Evolutionary conservation across 2,797 vertebrate genomes (phyloP), one percentile per base, ranked within the genome.

Genomic region (Pangasius sanitwongsei): DNA sequence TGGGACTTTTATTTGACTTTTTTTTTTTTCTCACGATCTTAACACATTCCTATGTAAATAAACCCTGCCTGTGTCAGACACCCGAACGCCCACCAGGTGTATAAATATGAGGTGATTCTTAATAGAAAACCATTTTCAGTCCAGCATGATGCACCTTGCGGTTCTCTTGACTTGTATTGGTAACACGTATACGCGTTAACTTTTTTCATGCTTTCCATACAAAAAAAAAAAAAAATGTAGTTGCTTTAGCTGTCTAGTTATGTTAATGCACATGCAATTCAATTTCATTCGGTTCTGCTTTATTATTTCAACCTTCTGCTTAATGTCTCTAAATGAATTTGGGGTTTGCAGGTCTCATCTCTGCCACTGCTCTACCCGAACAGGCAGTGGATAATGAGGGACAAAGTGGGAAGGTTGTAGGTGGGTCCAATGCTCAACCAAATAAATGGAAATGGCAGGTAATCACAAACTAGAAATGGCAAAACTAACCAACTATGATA

Each of bases 381-480:
- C 44, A 77, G 50, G 72, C 72, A 50, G 87, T 85, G 57, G 75
- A 65, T 16, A 85, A 85, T 67, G 57, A 85, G 44, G 83, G 15
- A 20, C 83, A 69, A 53, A 67, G 31, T 41, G 82, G 31, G 11
- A 88, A 80, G 34, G 83, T 85, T 57, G 48, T 88, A 78, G 87
- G 87, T 44, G 87, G 87, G 20, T n/a, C 48, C 63, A 85, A 69
- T 80, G 87, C 83, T 59, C 48, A 7, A 1, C 87, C 83, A 70
- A 89, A 93, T 55, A 87, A 41, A 61, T 96, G 95, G 95, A 94
- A 55, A 87, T 95, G 94, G 94, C 95, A 95, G 94, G 95, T 95
- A 93, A 92, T 28, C 13, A 41, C 4, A 13, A 63, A 8, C 15
- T 7, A 84, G 23, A 48, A 77, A 34, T 77, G 8, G 41, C 37